Base-by-base conservation (phyloP, 2,888 invertebrate species). In the Pardosa pseudoannulata region DNA sequence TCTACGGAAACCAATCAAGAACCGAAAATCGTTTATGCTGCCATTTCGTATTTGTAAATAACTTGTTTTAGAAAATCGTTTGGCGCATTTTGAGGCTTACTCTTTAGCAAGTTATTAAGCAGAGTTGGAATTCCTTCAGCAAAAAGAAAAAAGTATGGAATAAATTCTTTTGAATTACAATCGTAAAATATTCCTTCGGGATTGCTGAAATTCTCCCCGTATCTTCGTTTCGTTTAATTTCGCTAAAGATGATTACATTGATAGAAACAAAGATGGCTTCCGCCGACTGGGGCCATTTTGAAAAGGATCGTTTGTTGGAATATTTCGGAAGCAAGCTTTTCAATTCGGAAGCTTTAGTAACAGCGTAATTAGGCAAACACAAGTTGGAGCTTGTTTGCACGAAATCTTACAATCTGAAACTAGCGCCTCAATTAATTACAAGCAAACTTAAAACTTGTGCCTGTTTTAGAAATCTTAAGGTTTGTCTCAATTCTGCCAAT, bases 311-410 rank as follows among this genome's bases (percentile, higher is more conserved):
- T 82, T 64, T 71, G 31, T 46, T 11, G 19, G 27, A 23, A 39
- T 70, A 41, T 70, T 70, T 70, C 32, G 27, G 23, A 56, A 56
- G 41, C 36, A 39, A 29, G 67, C 78, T 72, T 81, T 76, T 82
- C 76, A 82, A 64, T 72, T 72, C 65, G 16, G 67, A 50, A 36
- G 62, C 78, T 83, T 78, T 83, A 83, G 83, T 78, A 82, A 82
- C 82, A 41, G 64, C 27, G 68, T 82, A 83, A 83, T 83, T 83
- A 83, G 78, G 83, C 78, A 83, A 83, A 83, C 72, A 83, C 31
- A 67, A 72, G 67, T 32, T 16, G 27, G 41, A 31, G 27, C 56
- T 72, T 78, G 72, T 83, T 83, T 78, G 67, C 67, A 19, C n/a
- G 46, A 36, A 28, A 64, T 62, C 72, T 68, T 62, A 75, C 19